phyloP scores from a whole-genome alignment of 2,797 vertebrate genomes.

The Neostethus bicornis region DNA sequence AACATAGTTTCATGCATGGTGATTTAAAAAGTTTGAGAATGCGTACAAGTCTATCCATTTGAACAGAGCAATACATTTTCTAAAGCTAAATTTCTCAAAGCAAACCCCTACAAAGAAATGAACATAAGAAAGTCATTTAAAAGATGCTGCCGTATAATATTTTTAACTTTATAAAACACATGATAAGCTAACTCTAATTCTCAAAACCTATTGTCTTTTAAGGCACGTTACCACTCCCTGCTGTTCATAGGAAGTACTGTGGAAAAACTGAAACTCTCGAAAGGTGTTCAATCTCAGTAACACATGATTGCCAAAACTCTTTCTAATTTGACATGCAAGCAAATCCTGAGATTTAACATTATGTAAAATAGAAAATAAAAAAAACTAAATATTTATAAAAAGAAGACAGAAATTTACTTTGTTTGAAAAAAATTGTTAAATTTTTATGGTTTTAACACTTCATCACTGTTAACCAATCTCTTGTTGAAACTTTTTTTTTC shows the following conservation, averaged over 20 bases:
- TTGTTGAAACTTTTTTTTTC: not conserved
- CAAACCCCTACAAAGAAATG: not conserved
- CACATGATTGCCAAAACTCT: not conserved
- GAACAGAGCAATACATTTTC: no score
- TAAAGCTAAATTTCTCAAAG: no score
- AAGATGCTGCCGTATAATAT: not conserved
- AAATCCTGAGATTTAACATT: not conserved
- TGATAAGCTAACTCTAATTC: not conserved
- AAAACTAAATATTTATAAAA: not conserved
- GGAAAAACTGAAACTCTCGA: not conserved
- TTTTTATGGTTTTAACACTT: not conserved
- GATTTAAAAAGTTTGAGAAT: no score
- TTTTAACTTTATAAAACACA: not conserved
- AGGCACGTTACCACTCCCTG: constrained; percentile 47
- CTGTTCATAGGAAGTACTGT: constrained; percentile 23
- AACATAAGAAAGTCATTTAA: not conserved
- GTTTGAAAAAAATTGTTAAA: not conserved
- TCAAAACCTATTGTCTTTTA: constrained; percentile 14
- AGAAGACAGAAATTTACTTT: not conserved
- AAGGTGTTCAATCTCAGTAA: not conserved
- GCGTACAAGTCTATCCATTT: no score
- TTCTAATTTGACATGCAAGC: not conserved
- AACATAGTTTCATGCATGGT: no score
- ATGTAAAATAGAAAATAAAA: not conserved
- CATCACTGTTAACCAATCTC: not conserved